Base-by-base conservation (phyloP, 2,888 invertebrate species). In the Zaprionus obscuricornis region DNA sequence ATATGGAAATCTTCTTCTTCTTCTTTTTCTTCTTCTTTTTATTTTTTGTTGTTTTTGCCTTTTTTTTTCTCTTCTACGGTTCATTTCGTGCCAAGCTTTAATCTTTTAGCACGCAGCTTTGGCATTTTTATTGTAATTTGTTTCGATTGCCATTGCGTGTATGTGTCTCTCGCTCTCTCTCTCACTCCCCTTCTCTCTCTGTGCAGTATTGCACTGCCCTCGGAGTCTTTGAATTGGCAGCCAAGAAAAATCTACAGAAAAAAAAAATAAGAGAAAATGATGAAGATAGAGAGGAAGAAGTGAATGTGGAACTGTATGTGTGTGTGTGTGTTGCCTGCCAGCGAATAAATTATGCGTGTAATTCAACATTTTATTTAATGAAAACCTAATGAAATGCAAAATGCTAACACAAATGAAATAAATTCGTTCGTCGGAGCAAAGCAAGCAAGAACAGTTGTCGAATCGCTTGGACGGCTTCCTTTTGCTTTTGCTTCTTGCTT, bases 351-450 rank as follows among this genome's bases (percentile, higher is more conserved):
- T 88, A 86, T 87, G 87, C 87, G 87, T 87, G 86, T 87, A 88
- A 87, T 88, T 87, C 82, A 79, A 86, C 88, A 87, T 87, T 88
- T 87, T 87, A 84, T 87, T 87, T 88, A 87, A 88, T 88, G 88
- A 87, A 87, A 87, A 85, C 74, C 81, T 87, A 87, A 87, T 85
- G 86, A 87, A 87, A 87, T 87, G 86, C 88, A 87, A 87, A 87
- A 86, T 77, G 68, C 81, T 84, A 84, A 82, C 82, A 84, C 81
- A 82, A 82, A 84, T 82, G 81, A 84, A 82, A 82, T 82, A 82
- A 84, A 82, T 82, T 78, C 70, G 57, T 56, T 59, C n/a, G 73
- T 73, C 75, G 70, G n/a, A n/a, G n/a, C n/a, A n/a, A n/a, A n/a
- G n/a, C n/a, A n/a, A n/a, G n/a, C n/a, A n/a, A n/a, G n/a, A 73